Evolutionary conservation across 2,888 invertebrate genomes (phyloP).

Genomic region (Aelia acuminata): DNA sequence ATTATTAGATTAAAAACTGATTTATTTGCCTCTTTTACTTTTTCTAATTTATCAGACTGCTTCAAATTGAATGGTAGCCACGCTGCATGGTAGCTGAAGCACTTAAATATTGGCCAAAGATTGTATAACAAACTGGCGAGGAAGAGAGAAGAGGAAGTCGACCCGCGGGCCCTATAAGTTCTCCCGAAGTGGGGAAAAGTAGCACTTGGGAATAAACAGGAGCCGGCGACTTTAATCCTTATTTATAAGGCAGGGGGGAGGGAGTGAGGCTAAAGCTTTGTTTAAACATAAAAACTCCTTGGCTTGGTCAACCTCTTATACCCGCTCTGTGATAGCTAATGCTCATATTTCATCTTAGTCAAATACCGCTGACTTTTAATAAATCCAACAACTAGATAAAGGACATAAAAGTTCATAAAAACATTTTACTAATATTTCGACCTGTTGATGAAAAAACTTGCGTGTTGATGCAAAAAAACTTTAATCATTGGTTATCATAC

Average conservation of each 20-base stretch:
- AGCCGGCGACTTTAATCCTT: slow-evolving; percentile 60
- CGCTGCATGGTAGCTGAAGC: neutral
- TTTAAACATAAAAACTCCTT: slow-evolving; percentile 62
- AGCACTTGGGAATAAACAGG: slow-evolving; percentile 63
- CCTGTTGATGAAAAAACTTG: too few relatives aligned
- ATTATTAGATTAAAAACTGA: too few relatives aligned
- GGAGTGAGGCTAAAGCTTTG: slow-evolving; percentile 59
- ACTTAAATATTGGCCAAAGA: slow-evolving; percentile 31
- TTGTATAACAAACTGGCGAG: slow-evolving; percentile 23
- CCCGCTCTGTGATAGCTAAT: neutral
- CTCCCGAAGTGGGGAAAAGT: slow-evolving; percentile 57
- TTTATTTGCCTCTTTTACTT: too few relatives aligned
- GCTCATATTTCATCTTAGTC: neutral
- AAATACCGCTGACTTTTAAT: neutral
- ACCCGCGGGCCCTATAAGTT: slow-evolving; percentile 55
- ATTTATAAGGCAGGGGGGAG: slow-evolving; percentile 61
- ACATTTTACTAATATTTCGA: too few relatives aligned
- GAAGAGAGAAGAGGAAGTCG: slow-evolving; percentile 5
- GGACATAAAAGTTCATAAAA: neutral
- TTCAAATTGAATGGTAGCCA: neutral
- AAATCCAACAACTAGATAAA: neutral
- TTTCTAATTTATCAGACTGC: too few relatives aligned
- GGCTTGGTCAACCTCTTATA: neutral
- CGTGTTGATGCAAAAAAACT: too few relatives aligned
- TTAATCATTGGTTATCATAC: too few relatives aligned